These are phyloP conservation scores for Pseudomyrmex gracilis DNA, from an alignment of 1,140 invertebrate species.

Conservation along the genomic window DNA sequence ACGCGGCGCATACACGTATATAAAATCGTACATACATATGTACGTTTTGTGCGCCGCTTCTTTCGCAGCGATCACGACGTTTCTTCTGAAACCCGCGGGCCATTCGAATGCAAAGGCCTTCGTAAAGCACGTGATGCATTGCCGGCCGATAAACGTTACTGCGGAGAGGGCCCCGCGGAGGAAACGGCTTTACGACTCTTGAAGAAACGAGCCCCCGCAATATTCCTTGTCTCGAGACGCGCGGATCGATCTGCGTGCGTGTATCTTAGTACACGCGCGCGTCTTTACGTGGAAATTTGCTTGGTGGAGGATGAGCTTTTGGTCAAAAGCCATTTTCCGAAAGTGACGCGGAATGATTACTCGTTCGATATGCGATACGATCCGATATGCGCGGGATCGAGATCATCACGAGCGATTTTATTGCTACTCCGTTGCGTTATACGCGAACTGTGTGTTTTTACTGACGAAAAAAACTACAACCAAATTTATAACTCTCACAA, in stretches of 20 bases:
- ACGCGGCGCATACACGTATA: not conserved
- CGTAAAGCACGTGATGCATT: conserved; percentile 66
- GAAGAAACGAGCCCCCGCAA: conserved; percentile 28
- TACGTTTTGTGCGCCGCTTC: not conserved
- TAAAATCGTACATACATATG: not conserved
- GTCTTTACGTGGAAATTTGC: conserved; percentile 1
- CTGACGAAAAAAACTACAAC: too few species aligned
- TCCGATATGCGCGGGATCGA: not conserved
- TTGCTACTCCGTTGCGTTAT: too few species aligned
- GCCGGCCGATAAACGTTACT: conserved; percentile 61
- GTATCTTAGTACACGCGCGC: not conserved
- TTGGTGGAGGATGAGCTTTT: not conserved
- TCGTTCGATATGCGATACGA: not conserved
- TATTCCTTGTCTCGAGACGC: conserved; percentile 15
- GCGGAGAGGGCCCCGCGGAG: not conserved
- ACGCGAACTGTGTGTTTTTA: too few species aligned
- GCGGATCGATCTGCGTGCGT: conserved; percentile 21
- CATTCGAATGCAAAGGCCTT: conserved; percentile 69
- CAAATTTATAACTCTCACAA: too few species aligned
- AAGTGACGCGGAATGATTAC: not conserved
- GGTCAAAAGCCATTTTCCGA: conserved; percentile 31
- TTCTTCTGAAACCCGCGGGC: conserved; percentile 40
- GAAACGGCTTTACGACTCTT: conserved; percentile 60
- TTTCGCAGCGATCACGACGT: not conserved
- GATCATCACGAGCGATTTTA: not conserved